A percentile compares a stretch with the other conserved stretches of the same genome.
Evolutionary conservation across 2,113 vertebrate genomes (phyloP).

Genomic region (Rhadina sibilatrix): DNA sequence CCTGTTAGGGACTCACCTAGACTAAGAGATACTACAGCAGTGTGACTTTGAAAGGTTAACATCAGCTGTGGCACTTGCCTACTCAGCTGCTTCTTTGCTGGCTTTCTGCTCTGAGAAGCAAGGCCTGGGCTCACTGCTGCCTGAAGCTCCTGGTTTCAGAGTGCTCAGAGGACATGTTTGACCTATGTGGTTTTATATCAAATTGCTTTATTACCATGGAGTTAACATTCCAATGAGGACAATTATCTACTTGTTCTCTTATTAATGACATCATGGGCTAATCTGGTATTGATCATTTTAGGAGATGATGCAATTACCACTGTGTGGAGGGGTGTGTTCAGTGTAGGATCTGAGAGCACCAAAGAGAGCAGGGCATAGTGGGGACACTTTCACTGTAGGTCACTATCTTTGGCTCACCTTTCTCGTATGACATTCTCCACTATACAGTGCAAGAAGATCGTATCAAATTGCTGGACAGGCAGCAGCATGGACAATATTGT

Average conservation of each 20-base stretch:
- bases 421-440: background rate
- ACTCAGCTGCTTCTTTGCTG: background rate
- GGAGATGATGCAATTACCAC: background rate
- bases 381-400: background rate
- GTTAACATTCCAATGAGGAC: background rate
- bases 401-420: background rate
- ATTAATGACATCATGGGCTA: background rate
- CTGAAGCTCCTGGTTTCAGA: background rate
- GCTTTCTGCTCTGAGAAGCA: background rate
- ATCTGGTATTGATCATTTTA: constrained; percentile 3
- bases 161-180: background rate
- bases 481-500: background rate
- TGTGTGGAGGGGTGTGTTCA: background rate
- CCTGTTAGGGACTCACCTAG: background rate
- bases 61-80: background rate
- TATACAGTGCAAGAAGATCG: background rate
- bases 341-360: background rate
- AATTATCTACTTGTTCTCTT: background rate
- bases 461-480: background rate
- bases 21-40: background rate
- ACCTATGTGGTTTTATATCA: background rate
- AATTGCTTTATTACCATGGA: background rate
- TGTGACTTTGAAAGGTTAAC: background rate
- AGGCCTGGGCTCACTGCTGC: background rate
- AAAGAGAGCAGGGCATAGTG: rapidly evolving